phyloP scores from a whole-genome alignment of 2,797 vertebrate species.

The Danio choprae region DNA sequence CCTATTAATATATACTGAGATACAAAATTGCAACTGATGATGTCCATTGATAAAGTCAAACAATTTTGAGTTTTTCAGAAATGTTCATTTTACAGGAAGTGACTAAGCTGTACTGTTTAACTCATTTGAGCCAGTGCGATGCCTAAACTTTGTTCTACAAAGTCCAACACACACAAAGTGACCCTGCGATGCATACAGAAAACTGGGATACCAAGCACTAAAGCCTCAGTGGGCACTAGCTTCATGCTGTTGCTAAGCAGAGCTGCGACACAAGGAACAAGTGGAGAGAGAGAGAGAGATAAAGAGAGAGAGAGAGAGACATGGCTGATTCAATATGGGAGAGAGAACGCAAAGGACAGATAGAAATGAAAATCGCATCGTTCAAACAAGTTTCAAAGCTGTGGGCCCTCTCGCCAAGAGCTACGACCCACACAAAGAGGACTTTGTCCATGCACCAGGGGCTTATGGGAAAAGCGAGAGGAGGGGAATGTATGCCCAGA shows the following conservation, averaged over 20 bases:
- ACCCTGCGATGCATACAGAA: conserved; percentile 56
- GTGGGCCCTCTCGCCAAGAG: conserved; percentile 82
- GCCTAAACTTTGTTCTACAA: conserved; percentile 37
- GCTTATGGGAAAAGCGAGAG: conserved; percentile 84
- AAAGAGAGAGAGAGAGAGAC: conserved; percentile 56
- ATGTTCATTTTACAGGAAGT: conserved; percentile 24
- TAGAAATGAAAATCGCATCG: conserved; percentile 82
- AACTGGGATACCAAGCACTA: conserved; percentile 56
- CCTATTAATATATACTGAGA: neutral
- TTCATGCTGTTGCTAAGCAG: conserved; percentile 73
- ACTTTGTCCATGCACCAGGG: conserved; percentile 86
- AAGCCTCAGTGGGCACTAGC: conserved; percentile 52
- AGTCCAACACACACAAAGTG: conserved; percentile 36
- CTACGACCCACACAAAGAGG: conserved; percentile 81
- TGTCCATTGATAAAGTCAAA: neutral
- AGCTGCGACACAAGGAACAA: conserved; percentile 43
- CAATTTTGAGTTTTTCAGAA: neutral
- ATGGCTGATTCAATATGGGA: conserved; percentile 52
- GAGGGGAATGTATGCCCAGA: conserved; percentile 75
- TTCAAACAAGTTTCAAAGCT: conserved; percentile 81
- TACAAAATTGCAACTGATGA: neutral
- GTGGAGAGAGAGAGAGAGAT: conserved; percentile 55
- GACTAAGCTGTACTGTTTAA: conserved; percentile 11
- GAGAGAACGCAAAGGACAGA: conserved; percentile 64
- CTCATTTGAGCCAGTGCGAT: conserved; percentile 25